Conservation (phyloP, 2,888 invertebrate genomes). For the Macropis europaea region DNA sequence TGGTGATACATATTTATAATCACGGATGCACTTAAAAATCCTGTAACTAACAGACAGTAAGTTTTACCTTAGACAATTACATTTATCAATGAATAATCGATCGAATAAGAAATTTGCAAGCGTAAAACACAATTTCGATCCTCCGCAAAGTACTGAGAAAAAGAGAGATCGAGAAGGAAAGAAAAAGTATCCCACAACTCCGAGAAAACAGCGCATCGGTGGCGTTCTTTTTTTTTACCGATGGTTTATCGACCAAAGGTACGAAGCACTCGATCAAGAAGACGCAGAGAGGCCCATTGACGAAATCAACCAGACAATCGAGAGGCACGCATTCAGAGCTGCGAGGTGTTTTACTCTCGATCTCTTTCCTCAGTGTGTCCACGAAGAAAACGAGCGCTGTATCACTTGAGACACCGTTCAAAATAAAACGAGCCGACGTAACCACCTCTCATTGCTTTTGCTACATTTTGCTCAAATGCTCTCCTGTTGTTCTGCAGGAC, state of each 20-base stretch:
- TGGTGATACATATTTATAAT: slow-evolving; percentile 20
- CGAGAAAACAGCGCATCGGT: slow-evolving; percentile 38
- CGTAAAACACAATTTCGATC: slow-evolving; percentile 23
- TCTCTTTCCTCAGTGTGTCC: slow-evolving; percentile 37
- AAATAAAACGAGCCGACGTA: slow-evolving; percentile 97
- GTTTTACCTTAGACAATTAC: background rate
- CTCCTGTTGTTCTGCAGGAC: slow-evolving; percentile 96
- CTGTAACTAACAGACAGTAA: background rate
- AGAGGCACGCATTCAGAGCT: slow-evolving; percentile 63
- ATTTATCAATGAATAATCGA: background rate
- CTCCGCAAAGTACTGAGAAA: slow-evolving; percentile 8
- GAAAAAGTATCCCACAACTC: slow-evolving; percentile 41
- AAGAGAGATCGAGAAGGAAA: background rate
- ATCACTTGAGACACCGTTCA: slow-evolving; percentile 97
- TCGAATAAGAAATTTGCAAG: slow-evolving; percentile 30
- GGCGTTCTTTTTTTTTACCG: slow-evolving; percentile 30
- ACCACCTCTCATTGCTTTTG: slow-evolving; percentile 97
- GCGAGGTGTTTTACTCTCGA: slow-evolving; percentile 27
- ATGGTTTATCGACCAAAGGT: slow-evolving; percentile 68
- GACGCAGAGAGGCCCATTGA: slow-evolving; percentile 75
- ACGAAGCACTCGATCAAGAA: slow-evolving; percentile 74
- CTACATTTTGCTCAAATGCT: slow-evolving; percentile 97
- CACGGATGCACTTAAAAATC: background rate
- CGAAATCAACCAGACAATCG: slow-evolving; percentile 72
- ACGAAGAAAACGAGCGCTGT: slow-evolving; percentile 68